These are phyloP conservation scores for Sander lucioperca DNA, from an alignment of 2,113 vertebrate species.

Conservation along the genomic window DNA sequence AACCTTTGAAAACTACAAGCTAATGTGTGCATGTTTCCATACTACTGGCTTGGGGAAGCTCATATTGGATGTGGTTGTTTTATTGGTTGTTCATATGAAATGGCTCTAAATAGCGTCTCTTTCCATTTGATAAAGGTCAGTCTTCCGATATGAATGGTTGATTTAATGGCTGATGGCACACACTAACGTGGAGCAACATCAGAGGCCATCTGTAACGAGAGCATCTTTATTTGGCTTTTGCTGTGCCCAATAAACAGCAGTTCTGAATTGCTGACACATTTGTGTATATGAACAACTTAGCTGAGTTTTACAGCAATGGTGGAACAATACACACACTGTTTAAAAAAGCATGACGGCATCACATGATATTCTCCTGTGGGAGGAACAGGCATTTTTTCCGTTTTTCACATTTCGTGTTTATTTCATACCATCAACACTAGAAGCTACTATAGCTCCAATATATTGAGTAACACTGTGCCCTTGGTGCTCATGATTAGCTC, in stretches of 20 bases:
- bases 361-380: background rate
- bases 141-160: constrained; percentile 17
- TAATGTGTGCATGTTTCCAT: background rate
- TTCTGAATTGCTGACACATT: constrained; percentile 27
- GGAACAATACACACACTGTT: background rate
- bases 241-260: constrained; percentile 18
- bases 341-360: background rate
- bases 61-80: constrained; percentile 1
- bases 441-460: constrained; percentile 1
- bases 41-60: background rate
- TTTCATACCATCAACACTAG: constrained; percentile 22
- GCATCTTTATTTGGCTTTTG: constrained; percentile 31
- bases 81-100: constrained; percentile 2
- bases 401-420: constrained; percentile 15
- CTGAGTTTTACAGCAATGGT: constrained; percentile 16
- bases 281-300: constrained; percentile 12
- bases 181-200: background rate
- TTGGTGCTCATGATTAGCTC: constrained; percentile 62
- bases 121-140: constrained; percentile 28
- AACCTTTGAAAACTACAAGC: background rate
- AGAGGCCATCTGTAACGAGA: constrained; percentile 20
- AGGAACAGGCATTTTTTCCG: background rate
- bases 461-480: constrained; percentile 64
- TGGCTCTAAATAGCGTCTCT: background rate
- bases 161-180: constrained; percentile 33